Percentiles rank a stretch among this genome's conserved stretches.
These are phyloP conservation scores for Pardosa pseudoannulata DNA, from an alignment of 2,888 invertebrate genomes.

Conservation along the genomic window DNA sequence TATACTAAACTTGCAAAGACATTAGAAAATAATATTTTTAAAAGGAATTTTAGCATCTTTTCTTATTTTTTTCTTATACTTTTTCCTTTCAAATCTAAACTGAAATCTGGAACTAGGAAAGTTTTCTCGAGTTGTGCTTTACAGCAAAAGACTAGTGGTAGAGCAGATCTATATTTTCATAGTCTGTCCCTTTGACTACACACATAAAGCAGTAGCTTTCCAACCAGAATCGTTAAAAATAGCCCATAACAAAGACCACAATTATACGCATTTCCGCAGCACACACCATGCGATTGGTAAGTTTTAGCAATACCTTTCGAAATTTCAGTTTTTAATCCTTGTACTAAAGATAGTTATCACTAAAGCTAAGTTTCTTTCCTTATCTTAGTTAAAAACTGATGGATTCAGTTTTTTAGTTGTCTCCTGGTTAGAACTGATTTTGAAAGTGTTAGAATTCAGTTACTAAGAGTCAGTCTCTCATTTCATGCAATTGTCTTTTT, in stretches of 20 bases:
- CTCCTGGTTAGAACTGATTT: not conserved
- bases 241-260: not conserved
- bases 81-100: no score
- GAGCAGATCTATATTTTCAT: no score
- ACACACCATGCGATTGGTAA: not conserved
- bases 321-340: no score
- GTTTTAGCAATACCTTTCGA: no score
- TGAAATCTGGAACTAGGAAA: no score
- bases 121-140: no score
- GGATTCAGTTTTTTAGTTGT: not conserved
- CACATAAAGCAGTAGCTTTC: not conserved
- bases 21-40: no score
- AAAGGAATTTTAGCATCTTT: no score
- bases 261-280: not conserved
- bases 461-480: not conserved
- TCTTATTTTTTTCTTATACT: no score
- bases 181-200: not conserved
- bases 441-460: not conserved
- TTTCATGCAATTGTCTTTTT: not conserved
- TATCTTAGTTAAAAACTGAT: not conserved
- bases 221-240: not conserved
- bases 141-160: no score
- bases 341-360: no score
- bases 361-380: not conserved
- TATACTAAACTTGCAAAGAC: no score